Evolutionary conservation across 2,888 invertebrate genomes (phyloP).

Genomic region (Eupelmus urozonus): DNA sequence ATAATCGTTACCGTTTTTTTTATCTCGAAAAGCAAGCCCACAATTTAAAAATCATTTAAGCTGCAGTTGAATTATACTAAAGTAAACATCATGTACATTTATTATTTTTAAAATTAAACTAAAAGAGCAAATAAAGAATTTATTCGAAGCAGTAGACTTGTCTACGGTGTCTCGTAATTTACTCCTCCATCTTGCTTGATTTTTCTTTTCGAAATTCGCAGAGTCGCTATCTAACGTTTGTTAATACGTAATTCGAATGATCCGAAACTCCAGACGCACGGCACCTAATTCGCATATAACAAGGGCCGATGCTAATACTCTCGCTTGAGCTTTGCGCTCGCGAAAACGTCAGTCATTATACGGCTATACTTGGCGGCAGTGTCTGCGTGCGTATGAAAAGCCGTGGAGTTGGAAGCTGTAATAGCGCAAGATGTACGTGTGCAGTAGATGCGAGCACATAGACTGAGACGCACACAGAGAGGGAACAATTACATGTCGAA

Average conservation of each 20-base stretch:
- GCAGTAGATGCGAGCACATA: constrained; percentile 15
- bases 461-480: constrained; percentile 29
- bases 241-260: constrained; percentile 1
- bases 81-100: no score
- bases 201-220: no score
- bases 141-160: no score
- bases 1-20: no score
- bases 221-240: no score
- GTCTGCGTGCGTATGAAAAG: background rate
- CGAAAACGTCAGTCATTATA: constrained; percentile 50
- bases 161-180: no score
- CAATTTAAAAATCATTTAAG: no score
- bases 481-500: constrained; percentile 3
- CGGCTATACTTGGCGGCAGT: background rate
- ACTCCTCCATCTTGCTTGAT: no score
- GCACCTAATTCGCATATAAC: constrained; percentile 40
- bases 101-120: no score
- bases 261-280: background rate
- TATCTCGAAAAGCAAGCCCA: no score
- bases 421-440: constrained; percentile 35
- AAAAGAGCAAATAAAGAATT: no score
- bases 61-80: no score
- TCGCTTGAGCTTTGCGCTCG: background rate
- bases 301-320: constrained; percentile 44
- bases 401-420: background rate